phyloP scores from a whole-genome alignment of 2,888 invertebrate genomes.

The Rhopalosiphum nymphaeae region DNA sequence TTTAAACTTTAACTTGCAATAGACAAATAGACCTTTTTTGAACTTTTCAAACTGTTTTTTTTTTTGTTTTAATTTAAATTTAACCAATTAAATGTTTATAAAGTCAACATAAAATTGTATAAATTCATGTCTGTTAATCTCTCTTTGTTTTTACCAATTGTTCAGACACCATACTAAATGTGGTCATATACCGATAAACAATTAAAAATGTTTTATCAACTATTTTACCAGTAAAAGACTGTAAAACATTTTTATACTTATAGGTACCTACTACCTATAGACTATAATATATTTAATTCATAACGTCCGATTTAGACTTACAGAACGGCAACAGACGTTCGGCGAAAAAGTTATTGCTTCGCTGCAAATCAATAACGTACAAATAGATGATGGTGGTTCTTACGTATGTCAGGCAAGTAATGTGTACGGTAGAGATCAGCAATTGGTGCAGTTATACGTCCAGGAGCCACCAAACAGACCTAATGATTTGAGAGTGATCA shows the following conservation, averaged over 20 bases:
- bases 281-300: neutral
- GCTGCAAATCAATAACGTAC: conserved; percentile 78
- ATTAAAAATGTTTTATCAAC: neutral
- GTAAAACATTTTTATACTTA: neutral
- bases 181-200: neutral
- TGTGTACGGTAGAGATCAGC: conserved; percentile 80
- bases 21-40: neutral
- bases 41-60: neutral
- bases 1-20: neutral
- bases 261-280: too few relatives aligned
- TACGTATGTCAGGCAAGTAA: conserved; percentile 86
- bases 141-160: neutral
- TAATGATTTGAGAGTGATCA: conserved; percentile 77
- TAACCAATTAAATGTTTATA: neutral
- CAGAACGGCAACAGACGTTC: conserved; percentile 68
- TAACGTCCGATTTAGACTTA: conserved; percentile 38
- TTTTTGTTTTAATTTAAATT: neutral
- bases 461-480: conserved; percentile 84
- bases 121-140: neutral
- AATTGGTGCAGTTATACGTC: conserved; percentile 79
- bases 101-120: neutral
- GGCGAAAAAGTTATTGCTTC: conserved; percentile 78
- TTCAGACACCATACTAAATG: neutral
- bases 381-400: conserved; percentile 80
- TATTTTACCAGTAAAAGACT: neutral